Conservation (phyloP, 1,140 invertebrate species). For the Portunus trituberculatus region DNA sequence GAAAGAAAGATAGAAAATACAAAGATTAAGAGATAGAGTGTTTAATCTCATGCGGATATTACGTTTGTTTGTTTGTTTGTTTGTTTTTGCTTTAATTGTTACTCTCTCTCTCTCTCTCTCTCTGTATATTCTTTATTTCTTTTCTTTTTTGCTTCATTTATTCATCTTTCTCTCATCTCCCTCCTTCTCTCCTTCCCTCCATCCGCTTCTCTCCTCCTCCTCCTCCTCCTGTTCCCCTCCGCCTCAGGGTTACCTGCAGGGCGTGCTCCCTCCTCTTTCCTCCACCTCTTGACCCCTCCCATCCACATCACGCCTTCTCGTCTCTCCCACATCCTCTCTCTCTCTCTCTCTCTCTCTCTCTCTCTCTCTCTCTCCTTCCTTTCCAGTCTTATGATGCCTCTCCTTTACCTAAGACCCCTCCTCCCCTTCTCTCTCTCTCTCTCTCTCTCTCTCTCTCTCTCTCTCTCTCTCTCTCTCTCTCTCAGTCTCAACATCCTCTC, state of each 20-base stretch:
- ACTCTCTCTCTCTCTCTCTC: not conserved
- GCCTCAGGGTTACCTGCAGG: not conserved
- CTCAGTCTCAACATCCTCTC: too few species aligned
- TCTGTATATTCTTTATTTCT: not conserved
- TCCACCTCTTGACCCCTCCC: not conserved
- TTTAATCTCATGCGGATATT: not conserved
- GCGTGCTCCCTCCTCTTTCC: not conserved
- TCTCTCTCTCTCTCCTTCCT: not conserved
- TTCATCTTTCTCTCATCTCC: not conserved
- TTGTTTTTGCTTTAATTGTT: not conserved
- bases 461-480: not conserved
- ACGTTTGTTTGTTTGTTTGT: not conserved
- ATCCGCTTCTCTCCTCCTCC: not conserved
- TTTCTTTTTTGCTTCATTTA: not conserved
- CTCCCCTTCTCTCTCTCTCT: not conserved
- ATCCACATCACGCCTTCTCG: not conserved
- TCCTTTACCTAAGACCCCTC: too few species aligned
- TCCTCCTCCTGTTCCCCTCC: not conserved
- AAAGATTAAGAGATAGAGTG: too few species aligned
- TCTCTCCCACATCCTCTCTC: conserved; percentile 9
- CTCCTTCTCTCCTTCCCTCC: not conserved
- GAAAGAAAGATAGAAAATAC: too few species aligned
- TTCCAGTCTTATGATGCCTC: too few species aligned
- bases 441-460: not conserved
- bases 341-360: not conserved